These are phyloP conservation scores for Calidris pygmaea DNA, from an alignment of 2,113 vertebrate species.

Conservation along the genomic window DNA sequence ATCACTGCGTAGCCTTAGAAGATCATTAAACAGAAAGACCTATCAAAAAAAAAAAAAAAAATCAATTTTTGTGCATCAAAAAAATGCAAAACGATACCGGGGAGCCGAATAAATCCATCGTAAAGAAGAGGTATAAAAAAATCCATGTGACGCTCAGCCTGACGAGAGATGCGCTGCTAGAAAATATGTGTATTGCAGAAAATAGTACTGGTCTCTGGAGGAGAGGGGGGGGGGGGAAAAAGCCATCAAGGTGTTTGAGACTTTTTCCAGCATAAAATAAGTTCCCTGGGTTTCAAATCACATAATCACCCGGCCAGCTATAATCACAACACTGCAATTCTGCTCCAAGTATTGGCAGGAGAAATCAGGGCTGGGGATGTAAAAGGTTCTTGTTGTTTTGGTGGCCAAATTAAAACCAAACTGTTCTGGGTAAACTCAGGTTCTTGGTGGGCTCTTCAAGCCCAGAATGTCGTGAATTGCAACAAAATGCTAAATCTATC, in stretches of 20 bases:
- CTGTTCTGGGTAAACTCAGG: neutral
- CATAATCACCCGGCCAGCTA: neutral
- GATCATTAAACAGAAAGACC: neutral
- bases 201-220: neutral
- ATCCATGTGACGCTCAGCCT: neutral
- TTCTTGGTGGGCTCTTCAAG: neutral
- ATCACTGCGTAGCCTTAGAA: neutral
- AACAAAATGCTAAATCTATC: neutral
- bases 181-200: neutral
- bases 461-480: neutral
- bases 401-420: neutral
- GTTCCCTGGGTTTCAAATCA: neutral
- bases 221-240: neutral
- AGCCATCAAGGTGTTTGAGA: neutral
- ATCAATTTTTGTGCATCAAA: neutral
- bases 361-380: neutral
- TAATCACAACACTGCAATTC: neutral
- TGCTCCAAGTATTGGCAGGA: neutral
- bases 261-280: neutral
- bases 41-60: neutral
- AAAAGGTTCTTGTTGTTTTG: neutral
- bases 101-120: neutral
- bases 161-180: neutral
- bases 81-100: neutral
- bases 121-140: neutral